phyloP scores from a whole-genome alignment of 2,113 vertebrate species.

The Gnathonemus longibarbis region DNA sequence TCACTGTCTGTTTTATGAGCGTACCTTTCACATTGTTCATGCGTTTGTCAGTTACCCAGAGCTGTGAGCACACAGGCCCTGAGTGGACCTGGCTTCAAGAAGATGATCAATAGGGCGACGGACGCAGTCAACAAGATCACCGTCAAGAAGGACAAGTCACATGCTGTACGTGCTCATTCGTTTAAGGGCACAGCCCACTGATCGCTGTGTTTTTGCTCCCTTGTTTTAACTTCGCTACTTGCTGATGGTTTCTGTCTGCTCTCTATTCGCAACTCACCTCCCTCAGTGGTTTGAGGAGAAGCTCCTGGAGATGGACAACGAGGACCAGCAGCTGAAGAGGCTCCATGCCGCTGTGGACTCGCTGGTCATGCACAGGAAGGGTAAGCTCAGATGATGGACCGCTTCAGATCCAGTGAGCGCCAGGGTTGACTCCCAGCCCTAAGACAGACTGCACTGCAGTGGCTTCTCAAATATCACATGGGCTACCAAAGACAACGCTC shows the following conservation, averaged over 20 bases:
- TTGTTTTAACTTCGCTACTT: background rate
- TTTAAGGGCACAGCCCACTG: too few relatives aligned
- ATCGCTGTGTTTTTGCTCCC: background rate
- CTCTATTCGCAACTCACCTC: background rate
- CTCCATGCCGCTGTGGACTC: conserved; percentile 79
- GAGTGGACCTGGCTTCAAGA: conserved; percentile 92
- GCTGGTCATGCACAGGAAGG: conserved; percentile 87
- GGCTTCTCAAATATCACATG: background rate
- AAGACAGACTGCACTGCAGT: background rate
- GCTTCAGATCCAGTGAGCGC: background rate
- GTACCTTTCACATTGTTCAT: background rate
- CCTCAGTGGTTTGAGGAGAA: conserved; percentile 96
- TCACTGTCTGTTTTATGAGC: background rate
- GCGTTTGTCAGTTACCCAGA: conserved; percentile 71
- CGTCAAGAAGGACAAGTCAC: conserved; percentile 97
- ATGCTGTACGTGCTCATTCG: conserved; percentile 69
- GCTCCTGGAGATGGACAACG: conserved; percentile 88
- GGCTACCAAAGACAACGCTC: background rate
- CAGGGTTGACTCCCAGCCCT: background rate
- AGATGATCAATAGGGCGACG: conserved; percentile 94
- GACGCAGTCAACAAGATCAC: conserved; percentile 99
- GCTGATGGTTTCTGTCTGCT: background rate
- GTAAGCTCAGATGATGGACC: conserved; percentile 40
- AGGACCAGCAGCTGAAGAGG: conserved; percentile 88
- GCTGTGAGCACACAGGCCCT: conserved; percentile 86